phyloP scores from a whole-genome alignment of 2,797 vertebrate species.

The Phalanger gymnotis region DNA sequence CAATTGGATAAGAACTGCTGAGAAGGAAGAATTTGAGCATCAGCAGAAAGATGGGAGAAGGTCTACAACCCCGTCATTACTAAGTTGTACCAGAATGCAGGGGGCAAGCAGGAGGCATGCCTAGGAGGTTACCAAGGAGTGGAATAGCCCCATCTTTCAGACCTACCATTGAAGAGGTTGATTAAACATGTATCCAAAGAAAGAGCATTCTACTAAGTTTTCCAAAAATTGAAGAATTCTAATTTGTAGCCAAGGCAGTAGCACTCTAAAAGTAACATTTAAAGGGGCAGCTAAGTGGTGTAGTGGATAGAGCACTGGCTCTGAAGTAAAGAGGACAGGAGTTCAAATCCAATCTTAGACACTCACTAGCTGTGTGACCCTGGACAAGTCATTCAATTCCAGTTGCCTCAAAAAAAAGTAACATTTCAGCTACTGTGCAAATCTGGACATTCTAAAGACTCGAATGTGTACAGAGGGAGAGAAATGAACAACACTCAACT shows the following conservation, averaged over 20 bases:
- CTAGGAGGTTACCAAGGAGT: rapidly evolving
- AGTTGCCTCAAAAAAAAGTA: neutral
- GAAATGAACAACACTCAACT: neutral
- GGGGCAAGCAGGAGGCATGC: neutral
- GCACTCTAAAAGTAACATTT: neutral
- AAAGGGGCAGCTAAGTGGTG: neutral
- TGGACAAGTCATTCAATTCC: no score
- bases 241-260: neutral
- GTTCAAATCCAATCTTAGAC: neutral
- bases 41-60: neutral
- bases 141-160: neutral
- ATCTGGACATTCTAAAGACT: neutral
- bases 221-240: neutral
- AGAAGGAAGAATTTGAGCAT: neutral
- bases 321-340: neutral
- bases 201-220: neutral
- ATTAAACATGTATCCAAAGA: neutral
- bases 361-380: neutral
- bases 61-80: neutral
- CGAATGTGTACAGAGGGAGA: neutral
- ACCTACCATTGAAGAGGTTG: neutral
- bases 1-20: neutral
- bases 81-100: neutral
- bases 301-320: no score
- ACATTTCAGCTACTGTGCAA: neutral